Conservation (phyloP, 2,113 vertebrate genomes). For the Corydoras sp. region DNA sequence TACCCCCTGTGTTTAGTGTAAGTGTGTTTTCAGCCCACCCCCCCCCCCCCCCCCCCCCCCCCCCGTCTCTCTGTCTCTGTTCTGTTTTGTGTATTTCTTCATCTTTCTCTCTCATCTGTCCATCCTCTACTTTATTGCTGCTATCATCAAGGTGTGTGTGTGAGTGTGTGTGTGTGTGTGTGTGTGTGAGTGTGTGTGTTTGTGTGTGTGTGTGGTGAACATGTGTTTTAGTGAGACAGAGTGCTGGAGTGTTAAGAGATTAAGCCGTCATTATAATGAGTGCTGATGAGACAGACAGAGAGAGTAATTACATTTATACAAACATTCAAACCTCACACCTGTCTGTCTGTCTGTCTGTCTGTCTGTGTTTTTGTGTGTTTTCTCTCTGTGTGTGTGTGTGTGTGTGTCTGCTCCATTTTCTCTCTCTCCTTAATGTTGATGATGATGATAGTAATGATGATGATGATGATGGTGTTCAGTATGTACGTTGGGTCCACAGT, state of each 20-base stretch:
- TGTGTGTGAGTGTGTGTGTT: constrained; percentile 4
- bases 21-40: constrained; percentile 25
- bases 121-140: constrained; percentile 31
- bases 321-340: not conserved
- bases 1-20: constrained; percentile 48
- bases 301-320: constrained; percentile 26
- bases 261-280: constrained; percentile 23
- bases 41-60: too few relatives aligned
- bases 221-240: not conserved
- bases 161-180: not conserved
- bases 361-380: too few relatives aligned
- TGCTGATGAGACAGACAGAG: constrained; percentile 1
- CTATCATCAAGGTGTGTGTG: not conserved
- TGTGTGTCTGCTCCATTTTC: too few relatives aligned
- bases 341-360: not conserved
- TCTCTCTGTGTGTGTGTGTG: too few relatives aligned
- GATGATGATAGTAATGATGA: too few relatives aligned
- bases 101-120: constrained; percentile 31
- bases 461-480: too few relatives aligned
- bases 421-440: too few relatives aligned
- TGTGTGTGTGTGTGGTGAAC: not conserved
- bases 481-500: not conserved
- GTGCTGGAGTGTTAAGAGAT: not conserved
- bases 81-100: constrained; percentile 38
- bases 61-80: too few relatives aligned